Evolutionary conservation across 2,888 invertebrate species (phyloP).

Genomic region (Cylindroiulus punctatus): DNA sequence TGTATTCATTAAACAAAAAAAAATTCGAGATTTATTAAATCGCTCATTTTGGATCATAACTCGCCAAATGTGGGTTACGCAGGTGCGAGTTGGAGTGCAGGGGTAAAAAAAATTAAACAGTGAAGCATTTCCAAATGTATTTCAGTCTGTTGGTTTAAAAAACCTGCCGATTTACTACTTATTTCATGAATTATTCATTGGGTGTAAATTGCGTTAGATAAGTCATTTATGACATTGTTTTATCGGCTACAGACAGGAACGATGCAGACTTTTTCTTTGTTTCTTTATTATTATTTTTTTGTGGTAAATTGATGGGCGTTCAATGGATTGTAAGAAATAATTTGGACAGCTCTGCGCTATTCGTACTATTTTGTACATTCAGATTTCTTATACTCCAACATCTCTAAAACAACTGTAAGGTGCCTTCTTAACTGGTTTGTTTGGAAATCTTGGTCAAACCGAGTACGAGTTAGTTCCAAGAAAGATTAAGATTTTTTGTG

Average conservation of each 20-base stretch:
- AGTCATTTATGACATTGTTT: neutral
- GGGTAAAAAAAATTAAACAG: neutral
- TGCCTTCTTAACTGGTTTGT: too few relatives aligned
- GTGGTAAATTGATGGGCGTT: neutral
- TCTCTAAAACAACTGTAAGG: neutral
- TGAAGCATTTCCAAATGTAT: neutral
- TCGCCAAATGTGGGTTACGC: conserved; percentile 23
- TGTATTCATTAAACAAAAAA: neutral
- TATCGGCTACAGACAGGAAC: neutral
- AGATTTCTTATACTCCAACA: neutral
- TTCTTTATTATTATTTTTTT: neutral
- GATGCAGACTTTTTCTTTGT: neutral
- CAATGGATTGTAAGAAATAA: neutral
- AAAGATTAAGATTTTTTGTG: too few relatives aligned
- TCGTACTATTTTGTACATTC: neutral
- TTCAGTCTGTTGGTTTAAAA: neutral
- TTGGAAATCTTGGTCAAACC: too few relatives aligned
- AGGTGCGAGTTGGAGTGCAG: neutral
- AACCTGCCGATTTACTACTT: neutral
- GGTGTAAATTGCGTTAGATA: neutral
- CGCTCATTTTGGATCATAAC: conserved; percentile 5
- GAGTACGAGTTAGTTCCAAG: too few relatives aligned
- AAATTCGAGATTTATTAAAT: neutral
- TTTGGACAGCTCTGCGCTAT: too few relatives aligned
- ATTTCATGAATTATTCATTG: conserved; percentile 1